Conservation (phyloP, 2,797 vertebrate species). For the Hippoglossus hippoglossus region DNA sequence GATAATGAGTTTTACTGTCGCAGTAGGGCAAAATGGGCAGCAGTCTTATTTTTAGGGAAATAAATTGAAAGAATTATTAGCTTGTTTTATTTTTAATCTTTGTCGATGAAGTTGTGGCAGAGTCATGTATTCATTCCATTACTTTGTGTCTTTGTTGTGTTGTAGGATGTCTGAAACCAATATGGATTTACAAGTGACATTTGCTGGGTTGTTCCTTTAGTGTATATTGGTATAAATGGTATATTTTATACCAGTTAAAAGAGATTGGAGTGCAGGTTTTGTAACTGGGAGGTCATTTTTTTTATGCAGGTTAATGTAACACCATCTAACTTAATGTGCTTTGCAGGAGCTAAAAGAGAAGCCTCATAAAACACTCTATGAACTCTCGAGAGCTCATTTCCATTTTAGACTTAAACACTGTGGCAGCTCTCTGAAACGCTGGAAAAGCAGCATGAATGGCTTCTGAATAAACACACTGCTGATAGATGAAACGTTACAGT, state of each 20-base stretch:
- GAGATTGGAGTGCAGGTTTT: neutral
- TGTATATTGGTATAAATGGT: neutral
- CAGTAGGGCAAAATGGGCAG: neutral
- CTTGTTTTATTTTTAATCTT: no score
- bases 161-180: neutral
- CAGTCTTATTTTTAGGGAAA: neutral
- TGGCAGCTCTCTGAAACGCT: slow-evolving; percentile 30
- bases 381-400: slow-evolving; percentile 34
- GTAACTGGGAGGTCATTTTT: neutral
- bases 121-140: neutral
- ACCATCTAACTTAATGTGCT: slow-evolving; percentile 5
- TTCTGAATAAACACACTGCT: slow-evolving; percentile 4
- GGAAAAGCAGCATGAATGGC: slow-evolving; percentile 8
- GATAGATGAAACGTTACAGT: neutral
- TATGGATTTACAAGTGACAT: neutral
- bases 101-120: no score
- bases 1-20: neutral
- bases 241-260: neutral
- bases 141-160: neutral
- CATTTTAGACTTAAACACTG: slow-evolving; percentile 33
- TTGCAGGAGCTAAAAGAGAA: slow-evolving; percentile 1
- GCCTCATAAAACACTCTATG: slow-evolving; percentile 7
- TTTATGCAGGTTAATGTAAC: neutral
- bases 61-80: no score
- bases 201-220: neutral